Evolutionary conservation across 2,888 invertebrate genomes (phyloP), one percentile per base, ranked within the genome.

Genomic region (Microplitis manilae): DNA sequence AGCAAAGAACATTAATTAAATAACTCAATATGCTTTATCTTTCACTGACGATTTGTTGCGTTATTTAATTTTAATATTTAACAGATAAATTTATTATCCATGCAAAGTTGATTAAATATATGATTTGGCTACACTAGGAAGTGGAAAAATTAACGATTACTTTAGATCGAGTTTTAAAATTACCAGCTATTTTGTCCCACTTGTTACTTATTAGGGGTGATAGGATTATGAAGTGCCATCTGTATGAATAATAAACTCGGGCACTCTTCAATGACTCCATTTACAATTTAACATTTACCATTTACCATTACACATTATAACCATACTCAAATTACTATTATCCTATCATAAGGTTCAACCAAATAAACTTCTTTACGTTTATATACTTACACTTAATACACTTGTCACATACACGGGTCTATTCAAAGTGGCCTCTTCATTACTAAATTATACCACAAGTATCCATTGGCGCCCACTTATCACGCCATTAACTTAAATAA

Each of bases 111-210:
- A 30, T 30, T 30, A 30, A 30, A 30, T 4, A 30, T 30, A 30
- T 30, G 2, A 30, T 30, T 30, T 2, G 2, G 30, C 0, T 30
- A 4, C 30, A 30, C 30, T 30, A 30, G 30, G 30, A 30, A 30
- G 30, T 7, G 38, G 8, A 70, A 67, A 72, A 62, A n/a, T 17
- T 13, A 39, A 50, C 72, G 6, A 59, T 65, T 41, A 73, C 64
- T 64, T 70, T 59, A 41, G 61, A 60, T 76, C 61, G 61, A 40
- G 41, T 62, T 64, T 40, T 70, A 77, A 87, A 87, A 89, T 89
- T 88, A 89, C 88, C 85, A 50, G 86, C 89, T 89, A 89, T 90
- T 90, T 90, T 90, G 85, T 90, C 84, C 89, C 90, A 90, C 90
- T 90, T 90, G 88, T 89, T 9, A 89, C 88, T 88, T 89, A 89